Base-by-base conservation (phyloP, 2,797 vertebrate genomes). In the Falco concolor region DNA sequence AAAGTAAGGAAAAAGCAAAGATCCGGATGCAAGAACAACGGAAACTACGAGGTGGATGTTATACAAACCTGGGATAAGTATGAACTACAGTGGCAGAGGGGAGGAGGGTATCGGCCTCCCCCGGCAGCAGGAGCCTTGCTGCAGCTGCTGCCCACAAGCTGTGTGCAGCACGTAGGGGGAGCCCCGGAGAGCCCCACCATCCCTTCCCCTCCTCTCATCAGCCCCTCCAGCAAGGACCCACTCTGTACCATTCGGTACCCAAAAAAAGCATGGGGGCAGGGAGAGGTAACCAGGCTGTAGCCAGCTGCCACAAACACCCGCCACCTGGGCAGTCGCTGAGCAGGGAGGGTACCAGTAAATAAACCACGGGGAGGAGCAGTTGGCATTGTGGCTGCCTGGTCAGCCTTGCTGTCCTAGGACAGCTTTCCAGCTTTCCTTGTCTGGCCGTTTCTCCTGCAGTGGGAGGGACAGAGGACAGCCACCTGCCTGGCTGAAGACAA, bases 101-200 rank as follows among this genome's bases (percentile, higher is more conserved):
- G 22, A 49, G 53, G 22, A 49, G 14, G 47, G 27, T 24, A 49
- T 10, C 18, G 50, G 24, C 24, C 9, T 53, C 12, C 20, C 44
- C 42, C 0, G 2, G 28, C 30, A 53, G 34, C 42, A 44, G 2
- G 9, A 57, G 60, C 44, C 14, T 40, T 19, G 42, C 47, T 30
- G 38, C 1, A 2, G 18, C 13, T 44, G 50, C 27, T 30, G 22
- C 6, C 25, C 11, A 2, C 21, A 34, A 40, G 5, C 2, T 57
- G n/a, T 28, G 27, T 1, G 2, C 44, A 24, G 17, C 27, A 20
- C 2, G 1, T 8, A 0, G 13, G 4, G 13, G 32, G 22, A 72
- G 18, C 34, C 10, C 27, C 4, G 4, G 12, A 3, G 9, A 52
- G 8, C 5, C 32, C 34, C 2, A 0, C 14, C 1, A 1, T 5